Evolutionary conservation across 2,888 invertebrate genomes (phyloP).

Genomic region (Priocnemis perturbator): DNA sequence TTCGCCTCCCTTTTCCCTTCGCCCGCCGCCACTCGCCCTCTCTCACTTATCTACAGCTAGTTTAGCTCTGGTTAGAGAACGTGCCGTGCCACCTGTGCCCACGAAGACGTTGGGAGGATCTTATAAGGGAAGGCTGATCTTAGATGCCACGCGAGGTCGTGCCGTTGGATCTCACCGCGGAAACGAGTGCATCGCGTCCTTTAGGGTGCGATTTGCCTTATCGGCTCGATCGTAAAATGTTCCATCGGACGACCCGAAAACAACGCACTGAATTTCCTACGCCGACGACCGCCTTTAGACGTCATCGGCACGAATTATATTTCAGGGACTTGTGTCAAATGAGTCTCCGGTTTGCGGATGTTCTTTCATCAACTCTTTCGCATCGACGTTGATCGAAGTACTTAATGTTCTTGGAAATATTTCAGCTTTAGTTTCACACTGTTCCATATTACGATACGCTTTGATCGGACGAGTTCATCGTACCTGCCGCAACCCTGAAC

Average conservation of each 20-base stretch:
- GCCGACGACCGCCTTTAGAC: no score
- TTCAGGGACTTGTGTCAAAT: no score
- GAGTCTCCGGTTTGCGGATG: no score
- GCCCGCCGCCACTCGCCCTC: conserved; percentile 1
- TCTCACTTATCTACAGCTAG: conserved; percentile 32
- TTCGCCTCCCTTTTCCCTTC: conserved; percentile 5
- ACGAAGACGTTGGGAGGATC: conserved; percentile 48
- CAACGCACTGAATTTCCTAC: no score
- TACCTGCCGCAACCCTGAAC: conserved; percentile 51
- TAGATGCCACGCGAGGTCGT: conserved; percentile 42
- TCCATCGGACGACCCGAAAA: no score
- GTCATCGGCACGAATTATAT: no score
- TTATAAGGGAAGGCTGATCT: conserved; percentile 51
- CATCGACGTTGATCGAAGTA: no score
- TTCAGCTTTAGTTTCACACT: neutral
- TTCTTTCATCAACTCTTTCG: no score
- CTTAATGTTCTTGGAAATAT: no score
- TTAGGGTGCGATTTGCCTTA: conserved; percentile 38
- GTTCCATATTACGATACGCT: conserved; percentile 10
- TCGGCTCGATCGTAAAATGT: neutral
- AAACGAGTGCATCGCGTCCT: conserved; percentile 44
- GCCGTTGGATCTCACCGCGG: conserved; percentile 46
- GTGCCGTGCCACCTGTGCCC: conserved; percentile 60
- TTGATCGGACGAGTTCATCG: conserved; percentile 50
- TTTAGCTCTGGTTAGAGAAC: conserved; percentile 47